Percentiles rank a stretch among this genome's conserved stretches.
phyloP scores from a whole-genome alignment of 2,113 vertebrate genomes.

The Megaceryle torquata region DNA sequence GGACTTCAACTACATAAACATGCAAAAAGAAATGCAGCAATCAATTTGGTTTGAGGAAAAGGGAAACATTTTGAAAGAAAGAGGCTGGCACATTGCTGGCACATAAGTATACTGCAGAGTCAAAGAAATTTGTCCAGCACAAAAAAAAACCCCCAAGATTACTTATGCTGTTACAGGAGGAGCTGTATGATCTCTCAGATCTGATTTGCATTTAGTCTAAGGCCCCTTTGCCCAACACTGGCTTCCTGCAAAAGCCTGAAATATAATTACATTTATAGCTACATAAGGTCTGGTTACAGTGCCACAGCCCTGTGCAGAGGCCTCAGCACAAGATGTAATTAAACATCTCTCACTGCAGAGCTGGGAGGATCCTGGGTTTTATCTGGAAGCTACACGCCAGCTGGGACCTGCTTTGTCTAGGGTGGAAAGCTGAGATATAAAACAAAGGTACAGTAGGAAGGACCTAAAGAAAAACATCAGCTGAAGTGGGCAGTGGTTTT shows the following conservation, averaged over 20 bases:
- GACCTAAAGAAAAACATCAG: not conserved
- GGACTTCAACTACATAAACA: not conserved
- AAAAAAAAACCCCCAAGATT: not conserved
- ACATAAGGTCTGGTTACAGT: not conserved
- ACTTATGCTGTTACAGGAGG: not conserved
- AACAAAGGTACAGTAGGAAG: not conserved
- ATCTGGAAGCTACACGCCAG: not conserved
- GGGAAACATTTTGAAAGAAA: not conserved
- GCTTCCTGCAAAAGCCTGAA: not conserved
- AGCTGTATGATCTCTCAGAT: not conserved
- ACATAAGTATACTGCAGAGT: not conserved
- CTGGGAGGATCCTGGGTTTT: not conserved
- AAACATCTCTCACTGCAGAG: not conserved
- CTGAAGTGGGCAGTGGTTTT: not conserved
- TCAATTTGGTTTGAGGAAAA: too few relatives aligned
- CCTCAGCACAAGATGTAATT: not conserved
- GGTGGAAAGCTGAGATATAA: not conserved
- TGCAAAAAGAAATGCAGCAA: not conserved
- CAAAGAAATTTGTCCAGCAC: not conserved
- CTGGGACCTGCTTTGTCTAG: not conserved
- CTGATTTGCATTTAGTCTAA: not conserved
- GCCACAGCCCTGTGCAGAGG: not conserved
- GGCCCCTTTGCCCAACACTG: not conserved
- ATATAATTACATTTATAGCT: not conserved
- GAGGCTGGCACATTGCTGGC: not conserved